Evolutionary conservation across 2,797 vertebrate species (phyloP).

Genomic region (Gymnopithys bicolor): DNA sequence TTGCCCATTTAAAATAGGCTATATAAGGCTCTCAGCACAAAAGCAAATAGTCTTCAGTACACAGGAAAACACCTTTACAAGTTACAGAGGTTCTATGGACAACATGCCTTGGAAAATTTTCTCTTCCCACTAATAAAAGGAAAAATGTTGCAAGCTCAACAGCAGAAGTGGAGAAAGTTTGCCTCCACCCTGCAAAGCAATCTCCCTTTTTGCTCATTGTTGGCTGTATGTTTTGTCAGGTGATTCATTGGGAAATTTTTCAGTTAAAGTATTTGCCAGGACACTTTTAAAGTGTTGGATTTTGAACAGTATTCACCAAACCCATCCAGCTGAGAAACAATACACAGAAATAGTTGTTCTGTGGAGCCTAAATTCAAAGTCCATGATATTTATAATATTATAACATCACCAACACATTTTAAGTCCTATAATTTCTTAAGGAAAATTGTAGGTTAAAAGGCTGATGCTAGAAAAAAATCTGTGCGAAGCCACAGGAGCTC

Average conservation of each 20-base stretch:
- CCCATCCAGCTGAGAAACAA: background rate
- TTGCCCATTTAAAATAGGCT: background rate
- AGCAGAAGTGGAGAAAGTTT: background rate
- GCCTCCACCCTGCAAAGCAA: background rate
- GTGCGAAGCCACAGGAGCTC: background rate
- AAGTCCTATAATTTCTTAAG: background rate
- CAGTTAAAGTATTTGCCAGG: background rate
- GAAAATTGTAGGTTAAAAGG: background rate
- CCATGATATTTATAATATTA: background rate
- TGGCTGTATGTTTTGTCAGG: background rate
- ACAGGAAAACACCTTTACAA: background rate
- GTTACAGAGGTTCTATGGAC: background rate
- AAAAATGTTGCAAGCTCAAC: background rate
- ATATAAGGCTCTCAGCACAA: background rate
- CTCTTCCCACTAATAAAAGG: background rate
- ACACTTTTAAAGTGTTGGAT: slow-evolving; percentile 19
- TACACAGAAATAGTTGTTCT: background rate
- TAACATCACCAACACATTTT: background rate
- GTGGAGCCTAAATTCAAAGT: background rate
- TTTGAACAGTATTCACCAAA: slow-evolving; percentile 39
- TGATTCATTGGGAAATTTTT: background rate
- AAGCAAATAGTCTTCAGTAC: background rate
- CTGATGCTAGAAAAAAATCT: background rate
- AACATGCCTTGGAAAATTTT: background rate
- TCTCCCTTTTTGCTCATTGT: background rate